phyloP scores from a whole-genome alignment of 2,797 vertebrate species.

The Semotilus atromaculatus region DNA sequence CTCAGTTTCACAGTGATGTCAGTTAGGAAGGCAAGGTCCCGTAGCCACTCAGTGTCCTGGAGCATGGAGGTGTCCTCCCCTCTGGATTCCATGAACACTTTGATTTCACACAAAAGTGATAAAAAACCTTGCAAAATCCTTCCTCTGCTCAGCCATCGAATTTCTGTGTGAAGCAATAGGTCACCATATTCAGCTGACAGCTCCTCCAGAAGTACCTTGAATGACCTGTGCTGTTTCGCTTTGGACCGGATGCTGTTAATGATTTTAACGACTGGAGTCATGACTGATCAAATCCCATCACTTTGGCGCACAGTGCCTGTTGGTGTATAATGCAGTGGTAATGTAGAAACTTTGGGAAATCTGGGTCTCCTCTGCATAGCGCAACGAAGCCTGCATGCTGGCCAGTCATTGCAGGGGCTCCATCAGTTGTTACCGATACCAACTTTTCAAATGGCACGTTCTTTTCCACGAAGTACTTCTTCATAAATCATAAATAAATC shows the following conservation, averaged over 20 bases:
- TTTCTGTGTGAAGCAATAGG: not conserved
- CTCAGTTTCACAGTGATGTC: slow-evolving; percentile 24
- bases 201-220: not conserved
- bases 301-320: not conserved
- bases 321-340: not conserved
- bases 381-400: too few species aligned
- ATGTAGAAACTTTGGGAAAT: not conserved
- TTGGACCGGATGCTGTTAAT: not conserved
- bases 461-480: slow-evolving; percentile 48
- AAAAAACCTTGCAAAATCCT: slow-evolving; percentile 23
- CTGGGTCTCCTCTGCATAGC: too few species aligned
- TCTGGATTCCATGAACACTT: slow-evolving; percentile 38
- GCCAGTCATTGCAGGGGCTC: not conserved
- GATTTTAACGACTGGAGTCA: not conserved
- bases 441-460: slow-evolving; percentile 39
- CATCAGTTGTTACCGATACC: slow-evolving; percentile 37
- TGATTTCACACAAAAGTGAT: slow-evolving; percentile 40
- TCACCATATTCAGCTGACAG: not conserved
- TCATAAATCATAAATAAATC: too few species aligned
- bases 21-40: slow-evolving; percentile 36
- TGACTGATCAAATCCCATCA: slow-evolving; percentile 28
- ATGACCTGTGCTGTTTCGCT: not conserved
- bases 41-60: too few species aligned
- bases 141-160: slow-evolving; percentile 24
- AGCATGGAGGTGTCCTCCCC: slow-evolving; percentile 33